Base-by-base conservation (phyloP, 2,888 invertebrate genomes). In the Nemapogon koenigi region DNA sequence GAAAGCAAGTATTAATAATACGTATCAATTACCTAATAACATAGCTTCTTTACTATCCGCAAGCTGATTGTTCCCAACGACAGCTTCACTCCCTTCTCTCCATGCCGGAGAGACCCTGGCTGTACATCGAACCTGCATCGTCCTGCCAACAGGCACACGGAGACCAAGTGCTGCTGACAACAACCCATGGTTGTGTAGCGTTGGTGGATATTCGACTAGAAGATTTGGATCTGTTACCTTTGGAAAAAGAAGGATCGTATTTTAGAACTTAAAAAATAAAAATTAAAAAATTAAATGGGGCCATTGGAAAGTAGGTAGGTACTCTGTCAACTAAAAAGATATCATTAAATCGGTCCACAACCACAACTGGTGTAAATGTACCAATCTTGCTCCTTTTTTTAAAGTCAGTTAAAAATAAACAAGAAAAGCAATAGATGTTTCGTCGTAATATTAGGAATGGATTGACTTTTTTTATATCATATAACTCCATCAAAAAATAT, bases 31-130 rank as follows among this genome's bases (percentile, higher is more conserved):
- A 76, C 76, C 76, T 47, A 76, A 57, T 40, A 78, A 46, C 76
- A 78, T 75, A 38, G 78, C 78, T 44, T 78, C 76, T 44, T 76
- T 78, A 49, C 76, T 76, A 41, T 76, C 78, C 33, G 73, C 72
- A 1, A 78, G 55, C 42, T 71, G 72, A 43, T 62, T 69, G 49
- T 70, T 73, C 3, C 73, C 76, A 0, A 76, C 67, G 0, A 78
- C 76, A 2, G 76, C 76, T 36, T 78, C 76, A 45, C 78, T 75
- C 43, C 75, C 76, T 51, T 78, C 76, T 32, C 73, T 49, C 76
- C 76, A 76, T 1, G 73, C 66, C 0, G 76, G 75, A 0, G 76
- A 72, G 1, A 78, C 78, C 2, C 73, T 51, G 0, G 78, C 76
- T 0, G 69, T 70, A 41, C 78, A 78, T 1, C 67, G 59, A 33